Percentiles rank a stretch among this genome's conserved stretches.
These are phyloP conservation scores for Siniperca knerii DNA, from an alignment of 2,113 vertebrate species.

Conservation along the genomic window DNA sequence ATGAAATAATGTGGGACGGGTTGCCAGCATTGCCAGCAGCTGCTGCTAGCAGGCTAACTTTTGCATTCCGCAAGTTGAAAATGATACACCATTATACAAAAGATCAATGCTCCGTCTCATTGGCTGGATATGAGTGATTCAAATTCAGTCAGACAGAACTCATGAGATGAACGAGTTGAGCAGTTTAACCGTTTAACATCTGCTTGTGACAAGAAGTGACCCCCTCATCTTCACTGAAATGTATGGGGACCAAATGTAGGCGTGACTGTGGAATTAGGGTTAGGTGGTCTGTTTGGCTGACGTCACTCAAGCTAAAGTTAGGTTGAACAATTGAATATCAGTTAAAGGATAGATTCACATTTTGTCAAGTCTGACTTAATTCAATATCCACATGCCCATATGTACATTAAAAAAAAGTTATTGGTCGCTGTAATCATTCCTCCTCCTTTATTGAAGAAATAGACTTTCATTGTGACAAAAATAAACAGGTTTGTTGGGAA, in stretches of 20 bases:
- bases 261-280: too few relatives aligned
- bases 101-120: background rate
- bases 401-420: background rate
- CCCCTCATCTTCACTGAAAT: background rate
- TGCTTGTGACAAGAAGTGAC: background rate
- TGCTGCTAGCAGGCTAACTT: background rate
- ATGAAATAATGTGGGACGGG: background rate
- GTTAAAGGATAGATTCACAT: background rate
- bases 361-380: background rate
- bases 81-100: background rate
- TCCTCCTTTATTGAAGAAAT: background rate
- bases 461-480: background rate
- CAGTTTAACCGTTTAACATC: background rate
- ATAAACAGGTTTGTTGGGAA: background rate
- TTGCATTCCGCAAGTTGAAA: background rate
- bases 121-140: background rate
- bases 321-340: background rate
- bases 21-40: too few relatives aligned
- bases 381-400: background rate
- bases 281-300: background rate
- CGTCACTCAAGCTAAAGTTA: background rate
- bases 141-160: background rate
- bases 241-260: background rate
- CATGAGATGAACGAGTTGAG: background rate
- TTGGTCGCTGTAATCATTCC: too few relatives aligned